Conservation (phyloP, 2,888 invertebrate species). For the Papilio elwesi region DNA sequence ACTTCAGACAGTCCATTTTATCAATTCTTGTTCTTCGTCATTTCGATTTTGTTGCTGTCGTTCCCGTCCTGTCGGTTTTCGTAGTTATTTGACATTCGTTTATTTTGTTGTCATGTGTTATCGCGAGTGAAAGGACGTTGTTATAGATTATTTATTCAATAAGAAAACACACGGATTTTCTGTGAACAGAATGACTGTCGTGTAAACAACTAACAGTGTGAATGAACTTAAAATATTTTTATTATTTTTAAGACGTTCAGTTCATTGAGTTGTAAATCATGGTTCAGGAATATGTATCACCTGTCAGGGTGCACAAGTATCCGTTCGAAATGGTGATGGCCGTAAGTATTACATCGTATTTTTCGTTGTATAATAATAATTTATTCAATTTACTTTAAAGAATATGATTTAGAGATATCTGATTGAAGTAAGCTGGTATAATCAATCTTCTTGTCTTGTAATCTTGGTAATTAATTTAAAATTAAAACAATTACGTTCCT, state of each 20-base stretch:
- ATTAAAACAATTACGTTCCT: no score
- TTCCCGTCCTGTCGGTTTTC: slow-evolving; percentile 47
- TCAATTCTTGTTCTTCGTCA: slow-evolving; percentile 50
- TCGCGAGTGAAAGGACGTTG: slow-evolving; percentile 62
- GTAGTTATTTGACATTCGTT: slow-evolving; percentile 58
- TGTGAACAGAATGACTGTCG: slow-evolving; percentile 66
- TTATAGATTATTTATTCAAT: slow-evolving; percentile 47
- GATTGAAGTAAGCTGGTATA: no score
- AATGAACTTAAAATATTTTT: slow-evolving; percentile 63
- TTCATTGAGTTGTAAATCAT: slow-evolving; percentile 82
- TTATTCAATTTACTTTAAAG: no score
- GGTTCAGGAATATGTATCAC: slow-evolving; percentile 98
- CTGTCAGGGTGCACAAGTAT: slow-evolving; percentile 96
- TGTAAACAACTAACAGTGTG: slow-evolving; percentile 59
- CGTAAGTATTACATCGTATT: slow-evolving; percentile 85
- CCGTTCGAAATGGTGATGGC: slow-evolving; percentile 98
- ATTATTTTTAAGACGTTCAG: slow-evolving; percentile 46
- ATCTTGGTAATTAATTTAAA: no score
- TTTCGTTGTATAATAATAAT: not conserved
- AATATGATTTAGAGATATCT: no score
- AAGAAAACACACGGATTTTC: slow-evolving; percentile 40
- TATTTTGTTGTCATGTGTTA: slow-evolving; percentile 64
- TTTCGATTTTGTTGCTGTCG: slow-evolving; percentile 38
- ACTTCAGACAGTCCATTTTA: slow-evolving; percentile 67
- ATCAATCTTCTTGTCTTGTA: no score